Base-by-base conservation (phyloP, 2,113 vertebrate genomes). In the Hylia prasina region DNA sequence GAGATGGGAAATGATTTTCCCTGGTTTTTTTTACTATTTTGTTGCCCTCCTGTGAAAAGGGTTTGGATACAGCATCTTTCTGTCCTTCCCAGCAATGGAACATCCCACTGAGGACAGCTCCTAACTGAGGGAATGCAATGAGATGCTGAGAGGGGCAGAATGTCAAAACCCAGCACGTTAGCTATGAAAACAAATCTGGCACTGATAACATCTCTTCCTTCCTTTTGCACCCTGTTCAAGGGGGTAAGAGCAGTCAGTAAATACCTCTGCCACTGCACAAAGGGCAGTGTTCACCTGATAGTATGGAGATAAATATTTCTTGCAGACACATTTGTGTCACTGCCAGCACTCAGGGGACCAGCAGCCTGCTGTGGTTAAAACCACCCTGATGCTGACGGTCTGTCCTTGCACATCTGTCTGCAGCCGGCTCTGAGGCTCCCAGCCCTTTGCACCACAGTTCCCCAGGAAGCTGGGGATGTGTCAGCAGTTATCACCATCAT, bases 251-350 rank as follows among this genome's bases (percentile, higher is more conserved):
- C 37, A 42, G 79, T n/a, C 47, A 23, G 57, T 9, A 91, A 95
- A 81, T 13, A 93, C n/a, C 24, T 42, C 33, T 71, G 24, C 23
- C 18, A 35, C 35, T 15, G 54, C 44, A 22, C 72, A 53, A 50
- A 88, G 86, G 92, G 92, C 80, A 83, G 28, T 21, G 69, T 57
- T 84, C 92, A 51, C 71, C 48, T 70, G 70, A 48, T 37, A 70
- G n/a, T 0, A 0, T 6, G 9, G 37, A 90, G 75, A 82, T 27
- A 58, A 68, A 10, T 1, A 9, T 22, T 77, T 87, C 56, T 87
- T 78, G 87, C 70, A 42, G 58, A 76, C n/a, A 47, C 47, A 18
- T 47, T 78, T 47, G 75, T 87, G 91, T 89, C 93, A 63, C 45
- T 35, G 23, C 18, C 54, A 21, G 24, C 66, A 4, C 30, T 9